Evolutionary conservation across 2,113 vertebrate species (phyloP).

Genomic region (Cinclus cinclus): DNA sequence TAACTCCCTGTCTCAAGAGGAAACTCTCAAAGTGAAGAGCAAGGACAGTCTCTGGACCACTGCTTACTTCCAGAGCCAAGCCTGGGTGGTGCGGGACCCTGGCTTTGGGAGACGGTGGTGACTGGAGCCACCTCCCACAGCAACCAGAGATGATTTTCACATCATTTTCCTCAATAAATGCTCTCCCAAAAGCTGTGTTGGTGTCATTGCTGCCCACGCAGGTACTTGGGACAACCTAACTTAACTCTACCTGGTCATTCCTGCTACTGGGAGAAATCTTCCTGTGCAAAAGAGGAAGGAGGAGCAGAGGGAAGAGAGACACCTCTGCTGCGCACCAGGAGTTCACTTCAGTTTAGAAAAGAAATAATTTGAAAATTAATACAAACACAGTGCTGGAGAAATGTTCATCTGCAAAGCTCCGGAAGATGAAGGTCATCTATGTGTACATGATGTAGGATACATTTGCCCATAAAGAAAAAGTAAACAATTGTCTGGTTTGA

Average conservation of each 20-base stretch:
- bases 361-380: rapidly evolving
- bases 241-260: not conserved
- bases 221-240: not conserved
- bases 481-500: not conserved
- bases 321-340: not conserved
- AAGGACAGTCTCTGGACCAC: rapidly evolving
- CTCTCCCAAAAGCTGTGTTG: not conserved
- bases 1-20: not conserved
- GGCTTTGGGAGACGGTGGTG: rapidly evolving
- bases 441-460: not conserved
- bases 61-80: not conserved
- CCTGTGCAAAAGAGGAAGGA: rapidly evolving
- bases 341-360: not conserved
- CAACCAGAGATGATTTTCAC: not conserved
- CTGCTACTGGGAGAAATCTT: not conserved
- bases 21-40: not conserved
- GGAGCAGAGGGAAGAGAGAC: not conserved
- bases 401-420: not conserved
- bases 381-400: not conserved
- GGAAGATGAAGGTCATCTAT: not conserved
- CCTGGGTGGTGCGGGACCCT: rapidly evolving
- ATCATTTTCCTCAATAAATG: not conserved
- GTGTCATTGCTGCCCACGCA: rapidly evolving
- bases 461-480: not conserved
- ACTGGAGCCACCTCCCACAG: rapidly evolving